Conservation (phyloP, 2,113 vertebrate genomes). For the Corythornis vintsioides region DNA sequence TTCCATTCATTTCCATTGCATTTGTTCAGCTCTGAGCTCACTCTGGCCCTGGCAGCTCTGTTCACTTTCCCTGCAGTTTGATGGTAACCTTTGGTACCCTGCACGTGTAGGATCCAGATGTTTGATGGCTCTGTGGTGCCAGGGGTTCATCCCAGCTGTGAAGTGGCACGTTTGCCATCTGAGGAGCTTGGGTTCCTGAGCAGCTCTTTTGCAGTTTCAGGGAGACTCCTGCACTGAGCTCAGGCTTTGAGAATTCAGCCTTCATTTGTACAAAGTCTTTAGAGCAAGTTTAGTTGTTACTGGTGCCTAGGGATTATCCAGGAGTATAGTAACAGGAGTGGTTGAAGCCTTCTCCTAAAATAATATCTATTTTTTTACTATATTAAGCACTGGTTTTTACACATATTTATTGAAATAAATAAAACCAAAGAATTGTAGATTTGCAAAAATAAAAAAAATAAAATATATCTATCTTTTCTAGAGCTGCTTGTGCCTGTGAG, state of each 20-base stretch:
- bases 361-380: no score
- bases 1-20: not conserved
- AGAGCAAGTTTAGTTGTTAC: not conserved
- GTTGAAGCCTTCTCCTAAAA: not conserved
- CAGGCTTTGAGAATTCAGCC: not conserved
- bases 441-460: no score
- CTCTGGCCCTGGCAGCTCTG: not conserved
- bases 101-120: accelerated
- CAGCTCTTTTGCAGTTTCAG: not conserved
- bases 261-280: not conserved
- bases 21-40: not conserved
- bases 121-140: not conserved
- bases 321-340: not conserved
- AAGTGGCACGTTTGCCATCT: not conserved
- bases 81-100: not conserved
- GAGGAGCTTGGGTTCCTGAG: not conserved
- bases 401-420: no score
- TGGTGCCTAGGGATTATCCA: not conserved
- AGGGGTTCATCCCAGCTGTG: not conserved
- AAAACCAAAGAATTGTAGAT: no score
- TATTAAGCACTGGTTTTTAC: no score
- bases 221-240: not conserved
- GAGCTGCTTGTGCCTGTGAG: constrained; percentile 4
- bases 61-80: not conserved
- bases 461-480: constrained; percentile 13